These are phyloP conservation scores for Drosophila monieri DNA, from an alignment of 2,888 invertebrate species.

Conservation along the genomic window DNA sequence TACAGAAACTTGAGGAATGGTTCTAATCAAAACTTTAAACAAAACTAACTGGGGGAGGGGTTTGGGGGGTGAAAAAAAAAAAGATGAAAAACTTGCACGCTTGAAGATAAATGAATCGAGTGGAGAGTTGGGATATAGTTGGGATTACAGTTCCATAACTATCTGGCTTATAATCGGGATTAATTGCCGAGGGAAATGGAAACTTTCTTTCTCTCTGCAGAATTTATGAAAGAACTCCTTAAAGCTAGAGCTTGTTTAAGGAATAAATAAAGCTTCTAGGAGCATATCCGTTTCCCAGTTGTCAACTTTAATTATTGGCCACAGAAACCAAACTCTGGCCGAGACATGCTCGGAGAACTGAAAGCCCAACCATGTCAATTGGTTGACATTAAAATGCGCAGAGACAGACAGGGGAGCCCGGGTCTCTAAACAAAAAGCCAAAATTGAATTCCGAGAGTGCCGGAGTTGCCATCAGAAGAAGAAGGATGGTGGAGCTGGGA, in stretches of 20 bases:
- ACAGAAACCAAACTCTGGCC: constrained; percentile 47
- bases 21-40: constrained; percentile 76
- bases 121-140: constrained; percentile 1
- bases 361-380: constrained; percentile 71
- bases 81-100: constrained; percentile 29
- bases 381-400: constrained; percentile 70
- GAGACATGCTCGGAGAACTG: constrained; percentile 22
- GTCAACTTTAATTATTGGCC: constrained; percentile 72
- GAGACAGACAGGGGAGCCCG: constrained; percentile 46
- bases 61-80: constrained; percentile 44
- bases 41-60: constrained; percentile 16
- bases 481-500: constrained; percentile 1
- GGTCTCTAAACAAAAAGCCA: constrained; percentile 48
- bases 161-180: constrained; percentile 35
- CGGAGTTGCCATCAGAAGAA: constrained; percentile 9
- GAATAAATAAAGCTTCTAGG: constrained; percentile 2
- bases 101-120: constrained; percentile 40
- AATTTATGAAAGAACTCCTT: neutral
- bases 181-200: constrained; percentile 25
- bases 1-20: constrained; percentile 63
- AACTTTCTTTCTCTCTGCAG: constrained; percentile 14
- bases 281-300: constrained; percentile 40
- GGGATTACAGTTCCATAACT: constrained; percentile 39
- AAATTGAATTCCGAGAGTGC: constrained; percentile 67
- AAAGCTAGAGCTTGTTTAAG: neutral